A percentile compares a stretch with the other conserved stretches of the same genome.
phyloP scores from a whole-genome alignment of 2,888 invertebrate genomes.

The Phasia obesa region DNA sequence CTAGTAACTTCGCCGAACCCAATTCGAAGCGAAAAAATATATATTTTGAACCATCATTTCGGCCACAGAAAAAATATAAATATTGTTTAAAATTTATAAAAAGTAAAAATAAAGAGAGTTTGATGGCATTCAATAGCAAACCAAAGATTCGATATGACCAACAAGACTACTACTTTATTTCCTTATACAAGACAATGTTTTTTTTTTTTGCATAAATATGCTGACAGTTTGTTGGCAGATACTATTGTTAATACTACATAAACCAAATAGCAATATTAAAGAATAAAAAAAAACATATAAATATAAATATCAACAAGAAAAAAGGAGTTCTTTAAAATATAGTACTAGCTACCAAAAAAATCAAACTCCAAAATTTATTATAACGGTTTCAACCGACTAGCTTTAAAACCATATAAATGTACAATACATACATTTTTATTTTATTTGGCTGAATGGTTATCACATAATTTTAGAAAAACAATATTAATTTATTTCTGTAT shows the following conservation, averaged over 20 bases:
- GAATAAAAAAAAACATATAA: not conserved
- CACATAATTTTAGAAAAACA: not conserved
- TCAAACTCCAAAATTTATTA: conserved; percentile 4
- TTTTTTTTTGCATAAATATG: conserved; percentile 37
- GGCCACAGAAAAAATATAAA: too few relatives aligned
- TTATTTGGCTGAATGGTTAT: conserved; percentile 1
- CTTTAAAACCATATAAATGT: too few relatives aligned
- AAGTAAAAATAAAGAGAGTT: too few relatives aligned
- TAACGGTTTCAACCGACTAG: not conserved
- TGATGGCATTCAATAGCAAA: too few relatives aligned
- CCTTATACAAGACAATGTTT: not conserved
- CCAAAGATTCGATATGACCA: too few relatives aligned
- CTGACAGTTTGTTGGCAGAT: conserved; percentile 62
- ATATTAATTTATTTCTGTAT: conserved; percentile 2
- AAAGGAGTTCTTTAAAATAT: not conserved
- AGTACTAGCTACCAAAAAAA: too few relatives aligned
- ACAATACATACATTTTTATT: not conserved
- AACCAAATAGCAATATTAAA: conserved; percentile 23
- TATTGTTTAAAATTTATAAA: too few relatives aligned
- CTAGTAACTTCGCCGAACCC: too few relatives aligned
- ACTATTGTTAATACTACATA: conserved; percentile 33
- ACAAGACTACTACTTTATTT: not conserved
- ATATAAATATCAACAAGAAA: conserved; percentile 5
- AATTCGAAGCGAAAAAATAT: too few relatives aligned
- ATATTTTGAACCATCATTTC: too few relatives aligned